phyloP scores from a whole-genome alignment of 1,140 invertebrate species.

The Drosophila kanapiae region DNA sequence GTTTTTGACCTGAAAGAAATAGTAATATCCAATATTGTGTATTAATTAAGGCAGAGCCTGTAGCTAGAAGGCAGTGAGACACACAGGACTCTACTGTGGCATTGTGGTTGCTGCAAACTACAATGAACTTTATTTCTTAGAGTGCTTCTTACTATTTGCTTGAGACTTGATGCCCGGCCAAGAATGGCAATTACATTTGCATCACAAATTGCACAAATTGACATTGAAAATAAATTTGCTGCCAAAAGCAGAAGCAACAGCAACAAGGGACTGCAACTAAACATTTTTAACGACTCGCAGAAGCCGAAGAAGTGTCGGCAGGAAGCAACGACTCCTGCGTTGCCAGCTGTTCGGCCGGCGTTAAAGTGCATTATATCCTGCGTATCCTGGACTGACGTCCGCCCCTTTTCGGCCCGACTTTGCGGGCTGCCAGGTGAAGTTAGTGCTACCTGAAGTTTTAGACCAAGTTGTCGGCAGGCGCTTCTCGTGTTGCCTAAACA shows the following conservation, averaged over 20 bases:
- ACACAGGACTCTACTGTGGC: not conserved
- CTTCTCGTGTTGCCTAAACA: slow-evolving; percentile 78
- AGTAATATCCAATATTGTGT: slow-evolving; percentile 28
- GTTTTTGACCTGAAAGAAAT: slow-evolving; percentile 10
- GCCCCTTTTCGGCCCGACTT: not conserved
- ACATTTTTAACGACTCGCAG: slow-evolving; percentile 57
- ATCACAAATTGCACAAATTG: slow-evolving; percentile 42
- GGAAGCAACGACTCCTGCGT: slow-evolving; percentile 10
- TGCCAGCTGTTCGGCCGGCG: slow-evolving; percentile 25
- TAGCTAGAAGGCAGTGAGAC: no score
- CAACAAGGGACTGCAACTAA: slow-evolving; percentile 38
- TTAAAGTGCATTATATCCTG: slow-evolving; percentile 72
- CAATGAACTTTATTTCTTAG: slow-evolving; percentile 12
- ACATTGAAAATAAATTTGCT: slow-evolving; percentile 60
- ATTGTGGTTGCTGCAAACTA: slow-evolving; percentile 1
- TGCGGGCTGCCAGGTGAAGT: slow-evolving; percentile 68
- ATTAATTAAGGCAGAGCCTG: slow-evolving; percentile 28
- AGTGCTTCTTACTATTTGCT: not conserved
- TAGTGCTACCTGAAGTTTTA: slow-evolving; percentile 79
- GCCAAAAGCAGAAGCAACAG: slow-evolving; percentile 4
- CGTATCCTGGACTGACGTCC: not conserved
- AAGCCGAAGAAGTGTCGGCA: slow-evolving; percentile 19
- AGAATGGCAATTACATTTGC: slow-evolving; percentile 44
- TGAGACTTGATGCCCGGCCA: slow-evolving; percentile 29
- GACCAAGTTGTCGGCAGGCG: slow-evolving; percentile 76